Evolutionary conservation across 2,888 invertebrate species (phyloP).

Genomic region (Harmothoe impar): DNA sequence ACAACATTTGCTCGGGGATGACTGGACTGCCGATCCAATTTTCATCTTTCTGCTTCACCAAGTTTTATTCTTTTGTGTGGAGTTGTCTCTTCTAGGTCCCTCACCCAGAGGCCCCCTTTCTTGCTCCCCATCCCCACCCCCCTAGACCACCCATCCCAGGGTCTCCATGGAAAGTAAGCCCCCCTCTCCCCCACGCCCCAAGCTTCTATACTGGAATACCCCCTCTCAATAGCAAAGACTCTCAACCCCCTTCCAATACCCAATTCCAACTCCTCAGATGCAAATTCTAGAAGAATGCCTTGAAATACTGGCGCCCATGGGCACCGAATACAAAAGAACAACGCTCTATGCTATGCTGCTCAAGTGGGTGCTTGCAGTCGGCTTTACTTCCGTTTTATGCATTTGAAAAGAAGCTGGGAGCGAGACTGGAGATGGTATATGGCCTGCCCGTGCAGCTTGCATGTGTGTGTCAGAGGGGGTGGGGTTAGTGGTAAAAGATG

Average conservation of each 20-base stretch:
- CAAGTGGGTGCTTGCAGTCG: not conserved
- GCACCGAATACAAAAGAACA: slow-evolving; percentile 5
- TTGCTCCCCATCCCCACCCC: not conserved
- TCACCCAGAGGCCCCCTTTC: slow-evolving; percentile 23
- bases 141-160: not conserved
- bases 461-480: not conserved
- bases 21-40: slow-evolving; percentile 54
- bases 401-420: not conserved
- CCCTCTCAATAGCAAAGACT: too few species aligned
- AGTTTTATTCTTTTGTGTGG: slow-evolving; percentile 25
- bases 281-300: not conserved
- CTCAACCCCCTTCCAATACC: too few species aligned
- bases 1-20: slow-evolving; percentile 45
- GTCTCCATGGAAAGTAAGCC: slow-evolving; percentile 4
- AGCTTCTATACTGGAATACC: not conserved
- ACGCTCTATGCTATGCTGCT: not conserved
- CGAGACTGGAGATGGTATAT: not conserved
- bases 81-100: not conserved
- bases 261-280: not conserved
- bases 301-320: not conserved
- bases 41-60: slow-evolving; percentile 39
- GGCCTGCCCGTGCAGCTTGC: not conserved
- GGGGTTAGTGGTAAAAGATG: not conserved
- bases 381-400: not conserved
- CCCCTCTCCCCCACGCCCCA: not conserved